phyloP scores from a whole-genome alignment of 2,888 invertebrate genomes.

The Caenorhabditis macrosperma region DNA sequence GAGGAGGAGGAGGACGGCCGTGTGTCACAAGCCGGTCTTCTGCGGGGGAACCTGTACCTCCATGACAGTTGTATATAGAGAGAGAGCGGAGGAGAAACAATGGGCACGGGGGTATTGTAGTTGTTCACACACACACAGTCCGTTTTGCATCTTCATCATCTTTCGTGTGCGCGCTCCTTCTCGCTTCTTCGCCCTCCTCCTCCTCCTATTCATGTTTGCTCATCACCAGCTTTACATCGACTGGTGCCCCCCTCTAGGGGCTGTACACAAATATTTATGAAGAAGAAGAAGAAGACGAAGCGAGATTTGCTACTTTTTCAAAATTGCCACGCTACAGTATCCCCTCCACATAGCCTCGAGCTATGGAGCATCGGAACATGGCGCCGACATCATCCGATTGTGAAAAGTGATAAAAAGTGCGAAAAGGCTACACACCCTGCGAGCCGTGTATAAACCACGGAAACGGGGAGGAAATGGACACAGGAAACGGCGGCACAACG shows the following conservation, averaged over 20 bases:
- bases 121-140: slow-evolving; percentile 58
- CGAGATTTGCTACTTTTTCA: background rate
- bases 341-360: too few relatives aligned
- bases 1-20: background rate
- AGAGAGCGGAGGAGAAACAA: slow-evolving; percentile 41
- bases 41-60: background rate
- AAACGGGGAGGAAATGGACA: too few relatives aligned
- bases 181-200: slow-evolving; percentile 17
- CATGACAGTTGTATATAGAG: background rate
- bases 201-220: slow-evolving; percentile 34
- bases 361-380: too few relatives aligned
- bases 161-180: slow-evolving; percentile 43
- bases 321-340: too few relatives aligned
- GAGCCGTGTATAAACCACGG: too few relatives aligned
- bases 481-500: background rate
- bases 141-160: slow-evolving; percentile 51
- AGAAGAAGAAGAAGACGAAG: slow-evolving; percentile 1
- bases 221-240: slow-evolving; percentile 52
- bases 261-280: slow-evolving; percentile 47
- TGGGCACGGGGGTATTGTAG: slow-evolving; percentile 47
- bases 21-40: background rate
- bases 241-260: slow-evolving; percentile 1
- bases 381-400: too few relatives aligned
- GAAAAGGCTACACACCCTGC: background rate
- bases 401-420: background rate